These are phyloP conservation scores for Galagoides demidoff DNA, from an alignment of 2,797 vertebrate species.

Conservation along the genomic window DNA sequence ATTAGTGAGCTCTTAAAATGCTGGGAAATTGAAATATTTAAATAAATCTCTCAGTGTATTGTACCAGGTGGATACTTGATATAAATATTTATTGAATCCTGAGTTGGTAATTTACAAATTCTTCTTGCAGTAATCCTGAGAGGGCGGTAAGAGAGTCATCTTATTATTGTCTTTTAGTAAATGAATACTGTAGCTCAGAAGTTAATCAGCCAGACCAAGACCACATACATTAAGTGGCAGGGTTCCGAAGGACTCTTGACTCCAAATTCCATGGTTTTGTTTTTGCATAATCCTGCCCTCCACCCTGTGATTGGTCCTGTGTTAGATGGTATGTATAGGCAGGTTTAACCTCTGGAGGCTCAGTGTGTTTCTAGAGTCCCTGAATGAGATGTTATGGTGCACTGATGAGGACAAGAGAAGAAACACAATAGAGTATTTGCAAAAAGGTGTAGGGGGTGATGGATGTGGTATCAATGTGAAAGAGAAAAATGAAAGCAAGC, in stretches of 20 bases:
- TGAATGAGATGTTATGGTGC: conserved; percentile 9
- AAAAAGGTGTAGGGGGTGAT: not conserved
- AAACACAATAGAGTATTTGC: not conserved
- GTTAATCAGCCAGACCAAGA: not conserved
- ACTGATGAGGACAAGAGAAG: not conserved
- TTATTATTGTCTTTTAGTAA: not conserved
- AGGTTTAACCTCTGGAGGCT: not conserved
- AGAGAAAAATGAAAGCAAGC: not conserved
- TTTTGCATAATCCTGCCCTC: not conserved
- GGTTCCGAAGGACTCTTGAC: not conserved
- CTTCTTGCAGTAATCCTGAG: not conserved
- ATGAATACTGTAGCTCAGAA: not conserved
- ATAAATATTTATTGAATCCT: not conserved
- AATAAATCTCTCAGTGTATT: not conserved
- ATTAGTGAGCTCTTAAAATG: not conserved
- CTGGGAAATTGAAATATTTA: not conserved
- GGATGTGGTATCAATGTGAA: not conserved
- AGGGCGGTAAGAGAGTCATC: not conserved
- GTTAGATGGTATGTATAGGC: not conserved
- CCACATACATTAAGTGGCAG: not conserved
- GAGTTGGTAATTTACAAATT: conserved; percentile 8
- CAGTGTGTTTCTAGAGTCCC: not conserved
- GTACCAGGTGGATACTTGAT: not conserved
- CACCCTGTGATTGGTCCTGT: not conserved
- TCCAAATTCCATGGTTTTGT: not conserved